Percentiles rank a stretch among this genome's conserved stretches.
These are phyloP conservation scores for Pandemis corylana DNA, from an alignment of 2,888 invertebrate genomes.

Conservation along the genomic window DNA sequence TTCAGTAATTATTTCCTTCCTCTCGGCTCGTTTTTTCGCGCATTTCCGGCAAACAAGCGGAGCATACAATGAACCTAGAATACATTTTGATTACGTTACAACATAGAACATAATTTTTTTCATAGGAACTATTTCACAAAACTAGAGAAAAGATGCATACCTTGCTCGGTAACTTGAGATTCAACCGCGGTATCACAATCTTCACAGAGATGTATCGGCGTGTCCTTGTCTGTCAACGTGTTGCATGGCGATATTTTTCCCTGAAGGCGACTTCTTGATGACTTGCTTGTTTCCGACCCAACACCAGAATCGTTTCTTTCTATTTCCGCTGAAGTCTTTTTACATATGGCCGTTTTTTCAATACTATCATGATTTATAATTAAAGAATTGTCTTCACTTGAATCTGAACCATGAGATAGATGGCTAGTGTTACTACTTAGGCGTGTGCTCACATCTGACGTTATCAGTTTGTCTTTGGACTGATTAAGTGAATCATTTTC, in stretches of 20 bases:
- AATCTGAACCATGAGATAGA: slow-evolving; percentile 92
- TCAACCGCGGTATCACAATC: slow-evolving; percentile 94
- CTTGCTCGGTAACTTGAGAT: slow-evolving; percentile 89
- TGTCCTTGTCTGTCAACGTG: slow-evolving; percentile 82
- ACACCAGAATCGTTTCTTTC: slow-evolving; percentile 97
- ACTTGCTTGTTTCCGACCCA: slow-evolving; percentile 95
- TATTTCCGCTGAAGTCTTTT: slow-evolving; percentile 89
- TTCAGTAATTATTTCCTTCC: slow-evolving; percentile 97
- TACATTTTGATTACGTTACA: background rate
- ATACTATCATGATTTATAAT: slow-evolving; percentile 85
- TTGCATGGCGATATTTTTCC: slow-evolving; percentile 82
- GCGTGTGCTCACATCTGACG: slow-evolving; percentile 72
- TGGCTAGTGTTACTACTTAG: slow-evolving; percentile 90
- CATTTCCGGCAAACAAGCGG: slow-evolving; percentile 95
- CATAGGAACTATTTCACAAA: background rate
- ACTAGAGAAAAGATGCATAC: slow-evolving; percentile 53
- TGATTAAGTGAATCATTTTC: slow-evolving; percentile 83
- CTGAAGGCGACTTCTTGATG: slow-evolving; percentile 90
- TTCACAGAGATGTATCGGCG: slow-evolving; percentile 90
- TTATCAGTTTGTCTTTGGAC: slow-evolving; percentile 84
- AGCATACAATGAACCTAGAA: slow-evolving; percentile 88
- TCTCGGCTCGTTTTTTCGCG: slow-evolving; percentile 93
- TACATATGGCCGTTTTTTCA: slow-evolving; percentile 83
- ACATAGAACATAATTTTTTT: too few relatives aligned
- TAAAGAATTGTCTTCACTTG: slow-evolving; percentile 92